Percentiles rank a stretch among this genome's conserved stretches.
Conservation (phyloP, 2,113 vertebrate genomes). For the Eudyptes chrysolophus region DNA sequence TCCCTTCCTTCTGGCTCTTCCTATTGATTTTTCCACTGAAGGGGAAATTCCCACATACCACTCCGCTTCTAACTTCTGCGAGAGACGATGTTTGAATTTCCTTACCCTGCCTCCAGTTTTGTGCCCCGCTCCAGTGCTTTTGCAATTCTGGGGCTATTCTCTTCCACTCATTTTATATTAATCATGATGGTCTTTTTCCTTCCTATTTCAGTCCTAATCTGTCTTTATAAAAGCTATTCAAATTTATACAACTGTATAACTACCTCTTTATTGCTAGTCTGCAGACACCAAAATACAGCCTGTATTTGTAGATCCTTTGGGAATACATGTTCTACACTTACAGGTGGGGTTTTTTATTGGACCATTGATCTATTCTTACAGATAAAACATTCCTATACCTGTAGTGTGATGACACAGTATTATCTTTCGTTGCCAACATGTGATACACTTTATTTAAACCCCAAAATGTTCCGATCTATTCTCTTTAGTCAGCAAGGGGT, state of each 20-base stretch:
- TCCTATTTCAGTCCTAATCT: background rate
- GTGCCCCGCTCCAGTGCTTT: background rate
- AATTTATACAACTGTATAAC: background rate
- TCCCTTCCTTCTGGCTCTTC: background rate
- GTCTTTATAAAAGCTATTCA: background rate
- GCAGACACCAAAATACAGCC: background rate
- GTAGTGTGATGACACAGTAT: background rate
- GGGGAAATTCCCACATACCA: background rate
- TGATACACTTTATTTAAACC: background rate
- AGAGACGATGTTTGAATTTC: background rate
- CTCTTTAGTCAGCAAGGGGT: background rate
- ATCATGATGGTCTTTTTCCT: background rate
- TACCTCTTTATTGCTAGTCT: background rate
- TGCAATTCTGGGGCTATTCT: too few relatives aligned
- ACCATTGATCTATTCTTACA: background rate
- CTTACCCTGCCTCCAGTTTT: background rate
- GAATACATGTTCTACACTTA: background rate
- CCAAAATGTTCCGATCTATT: background rate
- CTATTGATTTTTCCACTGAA: background rate
- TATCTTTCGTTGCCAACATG: background rate
- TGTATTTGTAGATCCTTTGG: background rate
- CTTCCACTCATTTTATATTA: background rate
- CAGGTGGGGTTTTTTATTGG: background rate
- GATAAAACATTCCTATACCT: background rate
- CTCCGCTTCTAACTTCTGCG: background rate